Base-by-base conservation (phyloP, 2,113 vertebrate genomes). In the Prietella phreatophila region DNA sequence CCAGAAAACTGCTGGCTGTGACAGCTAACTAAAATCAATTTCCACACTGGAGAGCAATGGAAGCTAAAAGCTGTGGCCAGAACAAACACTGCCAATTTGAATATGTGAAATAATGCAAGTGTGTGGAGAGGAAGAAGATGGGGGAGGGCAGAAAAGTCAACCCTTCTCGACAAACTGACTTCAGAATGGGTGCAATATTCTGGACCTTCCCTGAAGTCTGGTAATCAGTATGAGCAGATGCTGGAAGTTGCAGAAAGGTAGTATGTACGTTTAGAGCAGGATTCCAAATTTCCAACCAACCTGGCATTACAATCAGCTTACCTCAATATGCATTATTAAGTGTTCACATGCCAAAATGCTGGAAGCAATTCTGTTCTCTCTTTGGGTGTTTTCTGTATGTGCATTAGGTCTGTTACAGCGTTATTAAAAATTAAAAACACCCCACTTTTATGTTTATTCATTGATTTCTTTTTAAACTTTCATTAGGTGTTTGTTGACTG, bases 21-120 rank as follows among this genome's bases (percentile, higher is more conserved):
- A 93, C 91, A 93, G 90, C 92, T 93, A 90, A 93, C 92, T 91
- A 89, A 91, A 93, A 92, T 92, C 91, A 89, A 93, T 93, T 93
- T 92, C 87, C 90, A 91, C 91, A 91, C 88, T 84, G 82, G 88
- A 91, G 90, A 91, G 90, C 85, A 91, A 92, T 86, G 86, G 71
- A 60, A 91, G 89, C 90, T 88, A 91, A 92, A 88, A 91, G 87
- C 88, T 86, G 84, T 73, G 86, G 91, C 90, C 89, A 90, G 91
- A 90, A 92, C 91, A 93, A 91, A 92, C 91, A 90, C 36, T 87
- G 50, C 76, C 88, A 91, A 93, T 91, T 92, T 90, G 87, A 93
- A 92, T 92, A 89, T 92, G 89, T 81, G 87, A 91, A 91, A 91
- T 89, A 91, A 87, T 90, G 88, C 85, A 87, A 88, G 91, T 61